Conservation (phyloP, 2,888 invertebrate species). For the Thera britannica region DNA sequence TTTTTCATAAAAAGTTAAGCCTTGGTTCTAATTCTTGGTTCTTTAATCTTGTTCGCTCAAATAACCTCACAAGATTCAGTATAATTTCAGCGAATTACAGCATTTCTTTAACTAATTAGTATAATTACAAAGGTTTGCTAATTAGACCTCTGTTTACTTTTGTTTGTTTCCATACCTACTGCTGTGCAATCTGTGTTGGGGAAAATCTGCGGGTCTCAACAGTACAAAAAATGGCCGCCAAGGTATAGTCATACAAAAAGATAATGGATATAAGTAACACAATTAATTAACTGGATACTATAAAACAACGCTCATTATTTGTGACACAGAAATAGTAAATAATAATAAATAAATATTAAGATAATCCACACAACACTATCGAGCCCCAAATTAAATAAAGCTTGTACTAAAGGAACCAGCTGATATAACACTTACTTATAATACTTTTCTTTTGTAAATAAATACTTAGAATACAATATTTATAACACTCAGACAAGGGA, state of each 20-base stretch:
- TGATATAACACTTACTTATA: no score
- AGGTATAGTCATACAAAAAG: neutral
- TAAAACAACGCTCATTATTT: neutral
- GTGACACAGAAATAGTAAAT: neutral
- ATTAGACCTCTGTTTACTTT: constrained; percentile 36
- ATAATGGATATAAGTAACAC: neutral
- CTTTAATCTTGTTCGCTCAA: neutral
- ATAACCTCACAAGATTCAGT: constrained; percentile 9
- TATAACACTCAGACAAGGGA: no score
- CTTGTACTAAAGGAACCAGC: no score
- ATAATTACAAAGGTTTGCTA: constrained; percentile 33
- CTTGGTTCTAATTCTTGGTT: no score
- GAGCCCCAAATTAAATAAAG: no score
- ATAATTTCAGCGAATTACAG: constrained; percentile 10
- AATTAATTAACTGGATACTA: neutral
- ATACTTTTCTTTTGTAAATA: no score
- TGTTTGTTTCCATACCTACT: constrained; percentile 16
- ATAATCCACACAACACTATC: no score
- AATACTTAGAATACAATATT: no score
- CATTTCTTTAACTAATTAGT: constrained; percentile 29
- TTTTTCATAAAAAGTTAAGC: no score
- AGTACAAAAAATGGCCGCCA: constrained; percentile 3
- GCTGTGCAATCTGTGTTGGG: neutral
- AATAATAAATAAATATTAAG: no score
- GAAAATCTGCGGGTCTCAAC: constrained; percentile 6